Percentiles rank a stretch among this genome's conserved stretches.
Conservation (phyloP, 1,140 invertebrate species). For the Plodia interpunctella region DNA sequence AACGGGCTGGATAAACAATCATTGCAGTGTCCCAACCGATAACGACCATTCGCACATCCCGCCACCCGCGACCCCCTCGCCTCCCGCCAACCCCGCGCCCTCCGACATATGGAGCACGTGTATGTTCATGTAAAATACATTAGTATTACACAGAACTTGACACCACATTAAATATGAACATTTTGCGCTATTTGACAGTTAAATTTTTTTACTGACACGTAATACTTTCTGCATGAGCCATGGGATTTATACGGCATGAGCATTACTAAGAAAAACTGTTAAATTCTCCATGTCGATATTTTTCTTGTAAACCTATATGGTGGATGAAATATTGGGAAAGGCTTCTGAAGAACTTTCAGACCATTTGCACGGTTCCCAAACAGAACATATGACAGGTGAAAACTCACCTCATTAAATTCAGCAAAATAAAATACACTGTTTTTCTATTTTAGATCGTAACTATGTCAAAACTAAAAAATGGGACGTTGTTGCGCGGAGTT, state of each 20-base stretch:
- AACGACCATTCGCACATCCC: slow-evolving; percentile 66
- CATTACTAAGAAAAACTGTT: too few species aligned
- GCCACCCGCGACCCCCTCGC: slow-evolving; percentile 25
- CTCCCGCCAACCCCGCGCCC: slow-evolving; percentile 19
- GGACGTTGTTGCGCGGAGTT: slow-evolving; percentile 42
- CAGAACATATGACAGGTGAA: too few species aligned
- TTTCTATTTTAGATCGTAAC: slow-evolving; percentile 33
- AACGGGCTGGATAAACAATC: slow-evolving; percentile 74
- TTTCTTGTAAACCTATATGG: too few species aligned
- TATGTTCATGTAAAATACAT: neutral
- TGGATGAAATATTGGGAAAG: too few species aligned
- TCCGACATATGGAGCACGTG: slow-evolving; percentile 26
- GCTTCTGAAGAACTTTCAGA: too few species aligned
- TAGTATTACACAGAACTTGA: neutral
- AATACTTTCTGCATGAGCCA: too few species aligned
- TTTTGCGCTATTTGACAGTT: too few species aligned
- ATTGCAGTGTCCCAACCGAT: slow-evolving; percentile 66
- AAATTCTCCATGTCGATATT: too few species aligned
- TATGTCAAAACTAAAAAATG: slow-evolving; percentile 57
- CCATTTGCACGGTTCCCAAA: too few species aligned
- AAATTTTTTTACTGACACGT: too few species aligned
- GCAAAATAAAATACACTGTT: neutral
- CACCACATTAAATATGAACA: neutral
- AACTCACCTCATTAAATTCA: neutral
- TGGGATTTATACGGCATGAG: too few species aligned